Base-by-base conservation (phyloP, 2,113 vertebrate species). In the Leptosomus discolor region DNA sequence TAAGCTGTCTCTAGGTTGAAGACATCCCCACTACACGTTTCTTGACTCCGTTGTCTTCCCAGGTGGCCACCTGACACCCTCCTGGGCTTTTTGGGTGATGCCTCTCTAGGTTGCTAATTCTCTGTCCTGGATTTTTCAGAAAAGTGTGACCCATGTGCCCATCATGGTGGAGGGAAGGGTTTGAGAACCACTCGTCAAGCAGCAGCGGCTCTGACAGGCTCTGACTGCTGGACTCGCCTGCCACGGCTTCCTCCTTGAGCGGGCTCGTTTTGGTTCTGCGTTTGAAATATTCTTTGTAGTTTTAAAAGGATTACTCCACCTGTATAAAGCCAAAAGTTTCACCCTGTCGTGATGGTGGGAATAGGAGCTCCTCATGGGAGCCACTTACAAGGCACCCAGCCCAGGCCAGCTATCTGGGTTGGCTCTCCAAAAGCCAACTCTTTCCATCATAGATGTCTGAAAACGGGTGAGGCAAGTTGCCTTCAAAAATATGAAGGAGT, bases 181-280 rank as follows among this genome's bases (percentile, higher is more conserved):
- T n/a, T 82, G 29, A 70, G 57, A 77, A 71, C 48, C 27, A 32
- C 20, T 51, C 2, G 0, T 20, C 5, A 41, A 68, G 48, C 2
- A 0, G 61, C 7, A 1, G 41, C 8, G 22, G 53, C 57, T 27
- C 43, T 30, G 21, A 7, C 4, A 1, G 36, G 19, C 36, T 77
- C 9, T 1, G 1, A 11, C 9, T 32, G 14, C 43, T 1, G 9
- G 20, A 51, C 36, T 58, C n/a, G 34, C 43, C 36, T 56, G 78
- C 43, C 64, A 46, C 1, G 1, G 8, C 45, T 18, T 51, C 29
- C 58, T 26, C 24, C 50, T 50, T 1, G 2, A 58, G 43, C 1
- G 6, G 34, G 43, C 29, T 58, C 8, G 4, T 45, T 70, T 58
- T 29, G 6, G 10, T 77, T 83, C 67, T 36, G n/a, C 7, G 1